These are phyloP conservation scores for Rhynchotus rufescens DNA, from an alignment of 2,797 vertebrate species.

Conservation along the genomic window DNA sequence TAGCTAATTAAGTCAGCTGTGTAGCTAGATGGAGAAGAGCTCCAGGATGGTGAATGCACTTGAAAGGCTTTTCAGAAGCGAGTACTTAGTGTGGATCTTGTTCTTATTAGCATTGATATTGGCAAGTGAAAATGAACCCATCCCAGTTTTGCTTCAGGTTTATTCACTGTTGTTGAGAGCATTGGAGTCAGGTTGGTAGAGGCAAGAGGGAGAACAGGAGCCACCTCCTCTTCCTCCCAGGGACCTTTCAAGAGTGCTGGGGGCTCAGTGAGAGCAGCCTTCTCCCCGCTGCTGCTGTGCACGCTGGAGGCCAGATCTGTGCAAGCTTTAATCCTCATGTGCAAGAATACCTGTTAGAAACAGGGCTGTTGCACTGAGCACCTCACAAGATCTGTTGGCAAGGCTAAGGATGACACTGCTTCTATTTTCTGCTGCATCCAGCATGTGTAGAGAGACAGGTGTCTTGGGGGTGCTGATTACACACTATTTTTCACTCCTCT, in stretches of 20 bases:
- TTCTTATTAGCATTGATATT: not conserved
- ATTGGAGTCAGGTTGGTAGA: not conserved
- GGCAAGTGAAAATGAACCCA: not conserved
- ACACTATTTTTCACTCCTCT: not conserved
- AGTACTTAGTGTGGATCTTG: not conserved
- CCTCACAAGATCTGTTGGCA: not conserved
- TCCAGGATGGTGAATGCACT: not conserved
- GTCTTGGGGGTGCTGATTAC: not conserved
- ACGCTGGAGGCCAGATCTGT: not conserved
- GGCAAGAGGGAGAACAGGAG: not conserved
- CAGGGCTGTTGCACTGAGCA: not conserved
- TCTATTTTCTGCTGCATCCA: not conserved
- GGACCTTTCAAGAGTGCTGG: not conserved
- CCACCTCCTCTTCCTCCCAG: accelerated
- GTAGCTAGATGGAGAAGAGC: not conserved
- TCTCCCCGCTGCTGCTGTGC: not conserved
- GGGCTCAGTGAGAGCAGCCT: not conserved
- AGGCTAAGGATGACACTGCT: not conserved
- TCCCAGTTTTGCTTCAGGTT: not conserved
- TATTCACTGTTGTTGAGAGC: not conserved
- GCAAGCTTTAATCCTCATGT: not conserved
- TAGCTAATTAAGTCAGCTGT: not conserved
- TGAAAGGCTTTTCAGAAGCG: not conserved
- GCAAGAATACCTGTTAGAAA: not conserved
- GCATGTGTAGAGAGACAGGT: not conserved